Evolutionary conservation across 92 coral and sea anemone species (phyloP).

Genomic region (Chrysogorgia sp.): DNA sequence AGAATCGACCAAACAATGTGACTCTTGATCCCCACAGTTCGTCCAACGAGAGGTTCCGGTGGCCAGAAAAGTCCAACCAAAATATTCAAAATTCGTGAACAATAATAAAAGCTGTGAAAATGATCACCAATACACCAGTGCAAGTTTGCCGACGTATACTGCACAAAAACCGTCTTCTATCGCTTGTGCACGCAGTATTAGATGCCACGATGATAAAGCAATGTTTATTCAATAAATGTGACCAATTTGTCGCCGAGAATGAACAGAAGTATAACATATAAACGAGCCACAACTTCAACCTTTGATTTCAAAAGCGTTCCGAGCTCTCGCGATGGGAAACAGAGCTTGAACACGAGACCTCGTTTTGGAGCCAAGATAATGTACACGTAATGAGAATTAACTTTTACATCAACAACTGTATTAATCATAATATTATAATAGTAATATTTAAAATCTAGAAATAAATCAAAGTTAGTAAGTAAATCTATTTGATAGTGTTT

Average conservation of each 20-base stretch:
- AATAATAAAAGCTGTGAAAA: slow-evolving; percentile 31
- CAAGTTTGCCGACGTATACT: slow-evolving; percentile 7
- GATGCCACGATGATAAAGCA: neutral
- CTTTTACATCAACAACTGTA: neutral
- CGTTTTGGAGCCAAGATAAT: slow-evolving; percentile 37
- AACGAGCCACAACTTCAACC: slow-evolving; percentile 24
- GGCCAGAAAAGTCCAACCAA: slow-evolving; percentile 39
- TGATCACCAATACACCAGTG: slow-evolving; percentile 26
- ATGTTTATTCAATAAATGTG: slow-evolving; percentile 14
- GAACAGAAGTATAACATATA: neutral
- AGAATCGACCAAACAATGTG: slow-evolving; percentile 36
- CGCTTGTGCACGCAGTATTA: neutral
- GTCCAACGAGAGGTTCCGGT: slow-evolving; percentile 41
- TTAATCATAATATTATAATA: neutral
- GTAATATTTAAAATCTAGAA: neutral
- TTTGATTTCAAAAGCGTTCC: slow-evolving; percentile 40
- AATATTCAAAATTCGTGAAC: slow-evolving; percentile 48
- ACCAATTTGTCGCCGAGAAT: slow-evolving; percentile 5
- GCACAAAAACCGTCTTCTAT: slow-evolving; percentile 4
- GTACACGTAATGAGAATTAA: slow-evolving; percentile 23
- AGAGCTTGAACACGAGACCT: slow-evolving; percentile 54
- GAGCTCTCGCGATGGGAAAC: slow-evolving; percentile 39
- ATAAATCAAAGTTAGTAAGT: neutral
- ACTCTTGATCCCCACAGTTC: slow-evolving; percentile 52
- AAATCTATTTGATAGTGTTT: neutral